phyloP scores from a whole-genome alignment of 2,113 vertebrate genomes.

The Typhlomys cinereus region DNA sequence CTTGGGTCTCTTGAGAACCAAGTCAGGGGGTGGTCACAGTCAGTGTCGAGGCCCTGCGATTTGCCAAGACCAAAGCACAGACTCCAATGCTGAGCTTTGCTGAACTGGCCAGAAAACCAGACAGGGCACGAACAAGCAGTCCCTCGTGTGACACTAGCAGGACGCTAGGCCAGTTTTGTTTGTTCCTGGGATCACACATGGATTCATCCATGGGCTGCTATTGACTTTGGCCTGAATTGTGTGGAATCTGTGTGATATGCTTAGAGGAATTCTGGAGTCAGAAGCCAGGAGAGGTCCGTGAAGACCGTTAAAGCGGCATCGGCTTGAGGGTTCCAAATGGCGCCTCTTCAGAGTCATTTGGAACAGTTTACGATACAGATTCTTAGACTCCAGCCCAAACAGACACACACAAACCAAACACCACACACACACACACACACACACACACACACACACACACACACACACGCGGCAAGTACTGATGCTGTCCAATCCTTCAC shows the following conservation, averaged over 20 bases:
- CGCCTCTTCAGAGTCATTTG: constrained; percentile 16
- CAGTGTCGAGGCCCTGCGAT: too few species aligned
- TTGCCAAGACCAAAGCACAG: neutral
- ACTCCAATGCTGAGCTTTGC: too few species aligned
- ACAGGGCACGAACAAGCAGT: rapidly evolving
- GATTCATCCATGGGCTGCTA: neutral
- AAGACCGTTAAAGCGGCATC: neutral
- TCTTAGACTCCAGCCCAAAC: neutral
- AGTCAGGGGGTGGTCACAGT: neutral
- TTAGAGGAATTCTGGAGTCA: neutral
- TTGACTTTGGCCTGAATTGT: neutral
- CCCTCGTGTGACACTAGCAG: rapidly evolving
- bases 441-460: neutral
- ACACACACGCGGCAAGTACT: neutral
- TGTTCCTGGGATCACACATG: neutral
- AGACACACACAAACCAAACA: neutral
- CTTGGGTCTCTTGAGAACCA: neutral
- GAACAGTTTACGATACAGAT: neutral
- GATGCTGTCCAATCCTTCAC: neutral
- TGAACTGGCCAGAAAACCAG: neutral
- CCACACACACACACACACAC: neutral
- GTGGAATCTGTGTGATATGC: neutral
- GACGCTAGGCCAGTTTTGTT: rapidly evolving
- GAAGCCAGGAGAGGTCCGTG: neutral
- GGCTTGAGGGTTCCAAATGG: neutral